Evolutionary conservation across 2,888 invertebrate genomes (phyloP).

Genomic region (Cryptosula pallasiana): DNA sequence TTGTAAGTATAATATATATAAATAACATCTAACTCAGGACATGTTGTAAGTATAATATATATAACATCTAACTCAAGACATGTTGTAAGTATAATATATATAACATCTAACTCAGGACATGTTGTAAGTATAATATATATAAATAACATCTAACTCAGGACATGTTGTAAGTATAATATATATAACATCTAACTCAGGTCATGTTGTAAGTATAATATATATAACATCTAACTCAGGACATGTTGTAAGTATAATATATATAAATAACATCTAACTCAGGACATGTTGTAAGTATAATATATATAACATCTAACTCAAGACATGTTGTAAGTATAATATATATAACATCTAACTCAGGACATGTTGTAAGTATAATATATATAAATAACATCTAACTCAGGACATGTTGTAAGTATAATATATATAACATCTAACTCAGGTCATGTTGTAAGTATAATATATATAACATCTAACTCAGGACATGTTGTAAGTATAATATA

Average conservation of each 20-base stretch:
- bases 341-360: not conserved
- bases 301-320: not conserved
- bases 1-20: not conserved
- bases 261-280: not conserved
- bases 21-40: not conserved
- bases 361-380: not conserved
- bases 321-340: no score
- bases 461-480: no score
- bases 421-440: not conserved
- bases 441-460: not conserved
- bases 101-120: not conserved
- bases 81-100: no score
- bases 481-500: no score
- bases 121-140: not conserved
- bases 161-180: not conserved
- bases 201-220: not conserved
- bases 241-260: not conserved
- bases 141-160: not conserved
- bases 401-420: not conserved
- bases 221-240: no score
- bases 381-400: not conserved
- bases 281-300: not conserved
- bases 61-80: not conserved
- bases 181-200: not conserved
- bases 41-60: not conserved